Evolutionary conservation across 2,797 vertebrate genomes (phyloP).

Genomic region (Austrolebias charrua): DNA sequence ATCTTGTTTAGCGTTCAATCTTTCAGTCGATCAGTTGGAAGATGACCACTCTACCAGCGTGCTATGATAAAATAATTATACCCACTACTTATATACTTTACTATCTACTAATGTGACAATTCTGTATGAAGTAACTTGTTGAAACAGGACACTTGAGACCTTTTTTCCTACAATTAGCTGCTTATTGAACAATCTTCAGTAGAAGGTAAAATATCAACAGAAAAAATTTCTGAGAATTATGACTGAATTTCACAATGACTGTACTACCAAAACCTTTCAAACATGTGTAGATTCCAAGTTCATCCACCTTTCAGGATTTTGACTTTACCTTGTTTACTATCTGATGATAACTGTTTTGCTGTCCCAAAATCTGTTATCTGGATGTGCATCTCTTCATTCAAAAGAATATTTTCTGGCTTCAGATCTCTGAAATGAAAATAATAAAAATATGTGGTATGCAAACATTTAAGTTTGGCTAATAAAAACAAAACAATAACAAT

Average conservation of each 20-base stretch:
- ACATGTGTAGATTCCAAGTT: not conserved
- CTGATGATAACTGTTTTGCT: constrained; percentile 95
- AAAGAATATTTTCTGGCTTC: constrained; percentile 98
- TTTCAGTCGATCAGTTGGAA: too few relatives aligned
- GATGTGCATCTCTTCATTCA: constrained; percentile 99
- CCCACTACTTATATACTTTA: not conserved
- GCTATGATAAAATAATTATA: not conserved
- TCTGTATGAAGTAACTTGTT: not conserved
- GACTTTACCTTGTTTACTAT: constrained; percentile 90
- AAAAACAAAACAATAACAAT: not conserved
- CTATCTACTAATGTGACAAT: not conserved
- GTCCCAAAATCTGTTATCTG: constrained; percentile 99
- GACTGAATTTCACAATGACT: too few relatives aligned
- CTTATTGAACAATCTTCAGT: not conserved
- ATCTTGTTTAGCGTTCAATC: too few relatives aligned
- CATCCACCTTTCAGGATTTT: not conserved
- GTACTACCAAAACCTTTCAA: not conserved
- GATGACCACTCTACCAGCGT: too few relatives aligned
- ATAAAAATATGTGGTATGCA: not conserved
- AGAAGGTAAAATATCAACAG: too few relatives aligned
- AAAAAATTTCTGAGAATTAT: not conserved
- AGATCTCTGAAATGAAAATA: constrained; percentile 88
- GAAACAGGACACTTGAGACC: not conserved
- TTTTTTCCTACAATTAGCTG: not conserved
- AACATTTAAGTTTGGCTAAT: not conserved